Conservation (phyloP, 2,113 vertebrate species). For the Dinomys branickii region DNA sequence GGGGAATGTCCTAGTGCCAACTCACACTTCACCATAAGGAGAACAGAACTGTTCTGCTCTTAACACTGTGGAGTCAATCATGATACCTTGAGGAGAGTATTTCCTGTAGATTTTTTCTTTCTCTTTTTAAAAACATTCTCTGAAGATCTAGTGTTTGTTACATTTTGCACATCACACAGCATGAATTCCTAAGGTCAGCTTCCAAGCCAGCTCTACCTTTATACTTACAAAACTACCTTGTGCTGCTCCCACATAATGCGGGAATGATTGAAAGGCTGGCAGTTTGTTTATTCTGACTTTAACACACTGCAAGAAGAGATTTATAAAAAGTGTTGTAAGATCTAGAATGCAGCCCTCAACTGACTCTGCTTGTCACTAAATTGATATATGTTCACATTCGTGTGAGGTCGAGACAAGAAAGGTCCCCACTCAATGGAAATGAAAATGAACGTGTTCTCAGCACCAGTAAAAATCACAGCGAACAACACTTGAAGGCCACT, state of each 20-base stretch:
- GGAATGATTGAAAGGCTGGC: slow-evolving; percentile 63
- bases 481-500: neutral
- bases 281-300: slow-evolving; percentile 68
- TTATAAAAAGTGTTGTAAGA: slow-evolving; percentile 41
- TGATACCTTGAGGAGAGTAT: neutral
- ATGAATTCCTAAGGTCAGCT: neutral
- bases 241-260: slow-evolving; percentile 18
- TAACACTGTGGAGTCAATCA: neutral
- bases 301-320: slow-evolving; percentile 45
- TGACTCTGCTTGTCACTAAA: slow-evolving; percentile 7
- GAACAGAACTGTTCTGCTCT: neutral
- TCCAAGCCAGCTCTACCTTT: slow-evolving; percentile 46
- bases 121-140: neutral
- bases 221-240: slow-evolving; percentile 43
- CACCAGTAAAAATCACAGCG: neutral
- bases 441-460: slow-evolving; percentile 10
- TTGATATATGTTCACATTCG: neutral
- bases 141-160: neutral
- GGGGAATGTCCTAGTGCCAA: neutral
- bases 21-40: neutral
- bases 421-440: neutral
- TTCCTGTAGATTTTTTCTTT: neutral
- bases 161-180: neutral
- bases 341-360: slow-evolving; percentile 15
- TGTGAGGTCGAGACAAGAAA: neutral